Conservation (phyloP, 1,140 invertebrate genomes). For the Drosophila murphyi region DNA sequence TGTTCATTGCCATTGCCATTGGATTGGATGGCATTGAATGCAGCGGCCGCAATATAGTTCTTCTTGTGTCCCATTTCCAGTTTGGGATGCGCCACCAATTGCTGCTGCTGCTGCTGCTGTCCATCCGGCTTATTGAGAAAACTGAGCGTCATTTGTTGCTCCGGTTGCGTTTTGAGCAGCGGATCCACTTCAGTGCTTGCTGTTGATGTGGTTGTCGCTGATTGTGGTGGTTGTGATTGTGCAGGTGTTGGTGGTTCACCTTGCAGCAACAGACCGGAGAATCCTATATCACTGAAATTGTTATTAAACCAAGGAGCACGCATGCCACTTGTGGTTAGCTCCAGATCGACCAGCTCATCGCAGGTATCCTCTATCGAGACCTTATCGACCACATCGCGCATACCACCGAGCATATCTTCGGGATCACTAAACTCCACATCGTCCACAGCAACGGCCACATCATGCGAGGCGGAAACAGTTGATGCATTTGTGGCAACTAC, state of each 20-base stretch:
- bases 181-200: background rate
- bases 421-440: slow-evolving; percentile 90
- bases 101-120: background rate
- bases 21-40: background rate
- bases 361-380: slow-evolving; percentile 82
- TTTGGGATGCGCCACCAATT: slow-evolving; percentile 5
- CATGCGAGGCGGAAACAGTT: slow-evolving; percentile 19
- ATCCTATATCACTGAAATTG: slow-evolving; percentile 74
- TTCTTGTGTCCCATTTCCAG: slow-evolving; percentile 39
- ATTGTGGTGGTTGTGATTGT: background rate
- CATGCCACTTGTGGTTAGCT: slow-evolving; percentile 71
- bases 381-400: slow-evolving; percentile 88
- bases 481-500: slow-evolving; percentile 21
- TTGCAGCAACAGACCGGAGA: slow-evolving; percentile 53
- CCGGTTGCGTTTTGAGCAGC: slow-evolving; percentile 15
- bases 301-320: slow-evolving; percentile 77
- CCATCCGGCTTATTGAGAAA: slow-evolving; percentile 26
- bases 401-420: slow-evolving; percentile 93
- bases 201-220: background rate
- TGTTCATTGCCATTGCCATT: slow-evolving; percentile 26
- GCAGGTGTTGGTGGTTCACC: slow-evolving; percentile 58
- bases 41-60: slow-evolving; percentile 14
- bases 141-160: slow-evolving; percentile 50
- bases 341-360: slow-evolving; percentile 74
- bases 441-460: slow-evolving; percentile 57